Evolutionary conservation across 2,113 vertebrate genomes (phyloP).

Genomic region (Ia io): DNA sequence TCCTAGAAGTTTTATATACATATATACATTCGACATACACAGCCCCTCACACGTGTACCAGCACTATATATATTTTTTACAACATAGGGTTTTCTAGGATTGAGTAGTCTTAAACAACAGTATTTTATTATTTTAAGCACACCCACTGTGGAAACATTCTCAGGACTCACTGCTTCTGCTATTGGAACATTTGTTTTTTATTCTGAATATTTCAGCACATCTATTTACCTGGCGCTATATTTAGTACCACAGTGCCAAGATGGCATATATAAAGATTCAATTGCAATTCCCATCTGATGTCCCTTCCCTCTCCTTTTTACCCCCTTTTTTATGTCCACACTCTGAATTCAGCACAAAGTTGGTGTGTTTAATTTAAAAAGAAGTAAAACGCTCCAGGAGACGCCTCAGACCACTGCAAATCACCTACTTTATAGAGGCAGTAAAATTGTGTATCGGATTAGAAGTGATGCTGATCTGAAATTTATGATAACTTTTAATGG

Average conservation of each 20-base stretch:
- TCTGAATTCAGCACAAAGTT: conserved; percentile 90
- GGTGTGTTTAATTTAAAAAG: conserved; percentile 92
- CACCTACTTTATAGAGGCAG: conserved; percentile 89
- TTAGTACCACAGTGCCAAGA: conserved; percentile 88
- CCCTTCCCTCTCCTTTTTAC: conserved; percentile 89
- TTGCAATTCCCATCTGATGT: conserved; percentile 90
- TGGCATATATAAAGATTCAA: conserved; percentile 90
- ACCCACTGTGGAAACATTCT: conserved; percentile 75
- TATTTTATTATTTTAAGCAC: conserved; percentile 78
- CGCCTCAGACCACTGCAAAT: conserved; percentile 89
- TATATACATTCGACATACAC: conserved; percentile 52
- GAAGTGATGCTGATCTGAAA: conserved; percentile 90
- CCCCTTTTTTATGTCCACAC: conserved; percentile 88
- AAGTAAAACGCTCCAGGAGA: conserved; percentile 88
- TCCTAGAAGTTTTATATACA: conserved; percentile 61
- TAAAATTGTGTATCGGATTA: conserved; percentile 92
- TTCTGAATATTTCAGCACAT: conserved; percentile 89
- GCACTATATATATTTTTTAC: conserved; percentile 77
- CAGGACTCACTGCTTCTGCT: conserved; percentile 76
- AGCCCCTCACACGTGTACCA: conserved; percentile 46
- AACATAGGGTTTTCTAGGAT: conserved; percentile 73
- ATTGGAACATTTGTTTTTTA: conserved; percentile 89
- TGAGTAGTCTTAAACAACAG: conserved; percentile 82
- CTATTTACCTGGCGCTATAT: conserved; percentile 90
- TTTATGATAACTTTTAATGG: conserved; percentile 92